Percentiles rank a stretch among this genome's conserved stretches.
phyloP scores from a whole-genome alignment of 2,888 invertebrate species.

The Drosophila picticornis region DNA sequence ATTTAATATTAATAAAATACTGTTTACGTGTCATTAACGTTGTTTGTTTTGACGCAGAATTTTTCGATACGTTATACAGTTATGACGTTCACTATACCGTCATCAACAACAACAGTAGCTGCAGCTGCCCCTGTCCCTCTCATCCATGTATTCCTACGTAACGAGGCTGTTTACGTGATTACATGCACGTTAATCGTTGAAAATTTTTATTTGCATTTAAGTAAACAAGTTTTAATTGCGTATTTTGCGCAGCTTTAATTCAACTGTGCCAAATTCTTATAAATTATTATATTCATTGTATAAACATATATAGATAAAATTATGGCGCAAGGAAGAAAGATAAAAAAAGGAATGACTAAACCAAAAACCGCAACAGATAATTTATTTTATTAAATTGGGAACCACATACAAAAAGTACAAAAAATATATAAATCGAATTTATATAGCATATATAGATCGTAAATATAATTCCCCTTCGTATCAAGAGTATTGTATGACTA shows the following conservation, averaged over 20 bases:
- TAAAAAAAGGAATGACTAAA: slow-evolving; percentile 8
- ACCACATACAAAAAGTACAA: slow-evolving; percentile 18
- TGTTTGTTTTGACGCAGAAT: slow-evolving; percentile 14
- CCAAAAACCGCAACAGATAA: slow-evolving; percentile 14
- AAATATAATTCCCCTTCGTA: not conserved
- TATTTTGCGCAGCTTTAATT: slow-evolving; percentile 28
- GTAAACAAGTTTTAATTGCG: slow-evolving; percentile 24
- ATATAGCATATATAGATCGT: too few species aligned
- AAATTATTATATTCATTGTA: slow-evolving; percentile 54
- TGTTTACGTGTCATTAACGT: slow-evolving; percentile 25
- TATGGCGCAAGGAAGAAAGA: not conserved
- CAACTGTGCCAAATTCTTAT: slow-evolving; percentile 19
- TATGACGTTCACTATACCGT: slow-evolving; percentile 19
- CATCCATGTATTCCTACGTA: slow-evolving; percentile 12
- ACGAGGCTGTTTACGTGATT: slow-evolving; percentile 9
- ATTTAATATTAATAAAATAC: slow-evolving; percentile 48
- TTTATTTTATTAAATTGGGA: slow-evolving; percentile 31
- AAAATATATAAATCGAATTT: not conserved
- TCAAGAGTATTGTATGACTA: not conserved
- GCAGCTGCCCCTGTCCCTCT: slow-evolving; percentile 11
- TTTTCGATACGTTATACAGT: slow-evolving; percentile 10
- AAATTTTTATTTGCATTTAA: slow-evolving; percentile 7
- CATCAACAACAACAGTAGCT: slow-evolving; percentile 7
- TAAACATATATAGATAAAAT: slow-evolving; percentile 24
- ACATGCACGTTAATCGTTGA: not conserved